Evolutionary conservation across 2,888 invertebrate species (phyloP).

Genomic region (Cryptus viduatorius): DNA sequence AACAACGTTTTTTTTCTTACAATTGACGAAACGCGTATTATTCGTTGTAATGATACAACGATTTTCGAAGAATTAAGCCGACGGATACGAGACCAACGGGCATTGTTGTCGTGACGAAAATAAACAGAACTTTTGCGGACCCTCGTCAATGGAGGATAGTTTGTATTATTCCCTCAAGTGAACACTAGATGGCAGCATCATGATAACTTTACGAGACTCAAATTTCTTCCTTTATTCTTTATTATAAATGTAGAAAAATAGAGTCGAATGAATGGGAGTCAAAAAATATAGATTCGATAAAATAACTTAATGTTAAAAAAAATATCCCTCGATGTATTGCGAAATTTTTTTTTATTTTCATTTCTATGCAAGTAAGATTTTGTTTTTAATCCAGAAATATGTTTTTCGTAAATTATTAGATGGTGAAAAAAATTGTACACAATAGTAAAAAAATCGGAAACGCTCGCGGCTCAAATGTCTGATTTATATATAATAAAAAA

Average conservation of each 20-base stretch:
- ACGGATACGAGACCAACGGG: slow-evolving; percentile 55
- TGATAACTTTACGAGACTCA: slow-evolving; percentile 17
- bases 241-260: background rate
- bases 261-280: too few relatives aligned
- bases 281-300: too few relatives aligned
- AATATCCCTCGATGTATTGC: background rate
- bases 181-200: slow-evolving; percentile 63
- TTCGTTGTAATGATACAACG: slow-evolving; percentile 13
- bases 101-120: slow-evolving; percentile 66
- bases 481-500: too few relatives aligned
- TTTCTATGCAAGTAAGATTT: background rate
- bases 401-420: too few relatives aligned
- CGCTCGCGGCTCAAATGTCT: too few relatives aligned
- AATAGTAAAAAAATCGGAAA: too few relatives aligned
- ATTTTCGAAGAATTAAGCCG: slow-evolving; percentile 46
- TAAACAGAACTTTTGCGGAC: slow-evolving; percentile 61
- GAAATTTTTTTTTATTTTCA: background rate
- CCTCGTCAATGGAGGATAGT: slow-evolving; percentile 42
- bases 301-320: too few relatives aligned
- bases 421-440: too few relatives aligned
- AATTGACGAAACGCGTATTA: slow-evolving; percentile 13
- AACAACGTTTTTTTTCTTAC: slow-evolving; percentile 41
- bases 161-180: background rate
- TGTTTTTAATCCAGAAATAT: too few relatives aligned
- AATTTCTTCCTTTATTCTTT: background rate